A percentile compares a stretch with the other conserved stretches of the same genome.
phyloP scores from a whole-genome alignment of 2,797 vertebrate genomes.

The Buceros bicornis region DNA sequence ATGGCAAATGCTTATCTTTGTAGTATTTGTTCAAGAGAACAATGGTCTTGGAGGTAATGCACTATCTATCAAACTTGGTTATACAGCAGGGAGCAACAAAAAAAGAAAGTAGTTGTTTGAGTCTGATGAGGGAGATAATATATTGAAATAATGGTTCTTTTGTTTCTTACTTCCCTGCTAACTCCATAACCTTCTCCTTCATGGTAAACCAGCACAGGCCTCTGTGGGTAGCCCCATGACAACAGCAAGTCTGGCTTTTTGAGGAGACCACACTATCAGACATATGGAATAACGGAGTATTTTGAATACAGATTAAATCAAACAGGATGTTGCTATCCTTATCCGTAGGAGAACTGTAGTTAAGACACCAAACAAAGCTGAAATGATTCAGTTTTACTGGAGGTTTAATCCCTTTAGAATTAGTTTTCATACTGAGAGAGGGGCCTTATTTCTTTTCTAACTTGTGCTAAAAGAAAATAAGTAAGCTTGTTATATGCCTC shows the following conservation, averaged over 20 bases:
- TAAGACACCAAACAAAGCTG: neutral
- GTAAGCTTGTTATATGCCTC: neutral
- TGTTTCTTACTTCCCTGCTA: neutral
- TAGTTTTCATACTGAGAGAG: neutral
- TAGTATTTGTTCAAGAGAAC: neutral
- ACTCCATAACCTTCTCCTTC: neutral
- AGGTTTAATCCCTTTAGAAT: neutral
- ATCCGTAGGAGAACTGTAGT: neutral
- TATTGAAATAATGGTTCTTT: neutral
- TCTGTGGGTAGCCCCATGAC: neutral
- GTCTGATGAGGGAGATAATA: neutral
- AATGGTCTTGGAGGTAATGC: neutral
- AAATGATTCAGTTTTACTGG: neutral
- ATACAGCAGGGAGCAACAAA: neutral
- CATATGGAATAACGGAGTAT: accelerated
- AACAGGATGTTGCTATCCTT: neutral
- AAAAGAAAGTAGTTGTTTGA: neutral
- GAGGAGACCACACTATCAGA: neutral
- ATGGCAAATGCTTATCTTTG: neutral
- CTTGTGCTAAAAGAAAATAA: neutral
- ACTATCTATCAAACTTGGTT: neutral
- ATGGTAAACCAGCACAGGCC: neutral
- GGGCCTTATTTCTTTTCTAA: neutral
- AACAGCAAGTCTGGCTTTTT: neutral
- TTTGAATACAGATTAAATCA: neutral